Percentiles rank a stretch among this genome's conserved stretches.
These are phyloP conservation scores for Tiphia femorata DNA, from an alignment of 2,888 invertebrate species.

Conservation along the genomic window DNA sequence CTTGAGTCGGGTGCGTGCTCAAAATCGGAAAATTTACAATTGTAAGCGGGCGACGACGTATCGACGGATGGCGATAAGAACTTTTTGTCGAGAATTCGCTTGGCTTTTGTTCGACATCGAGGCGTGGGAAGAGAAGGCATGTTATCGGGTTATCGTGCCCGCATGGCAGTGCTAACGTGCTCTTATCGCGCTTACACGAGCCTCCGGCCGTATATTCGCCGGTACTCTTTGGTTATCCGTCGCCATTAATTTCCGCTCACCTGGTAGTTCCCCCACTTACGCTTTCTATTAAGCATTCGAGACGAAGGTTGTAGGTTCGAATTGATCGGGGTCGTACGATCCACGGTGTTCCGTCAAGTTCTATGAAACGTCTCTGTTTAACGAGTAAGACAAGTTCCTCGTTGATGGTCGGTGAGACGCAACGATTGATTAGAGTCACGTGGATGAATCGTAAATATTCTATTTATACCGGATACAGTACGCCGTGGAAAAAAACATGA, in stretches of 20 bases:
- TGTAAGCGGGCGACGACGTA: neutral
- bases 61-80: conserved; percentile 3
- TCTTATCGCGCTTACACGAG: conserved; percentile 42
- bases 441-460: too few species aligned
- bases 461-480: too few species aligned
- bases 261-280: conserved; percentile 14
- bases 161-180: conserved; percentile 48
- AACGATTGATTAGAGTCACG: too few species aligned
- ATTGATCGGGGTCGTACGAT: neutral
- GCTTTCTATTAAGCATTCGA: conserved; percentile 12
- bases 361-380: too few species aligned
- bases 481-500: too few species aligned
- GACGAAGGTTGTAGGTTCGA: conserved; percentile 7
- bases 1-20: too few species aligned
- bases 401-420: too few species aligned
- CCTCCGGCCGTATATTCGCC: conserved; percentile 44
- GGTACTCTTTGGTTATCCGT: conserved; percentile 32
- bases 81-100: conserved; percentile 4
- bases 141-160: conserved; percentile 55
- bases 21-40: neutral
- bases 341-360: too few species aligned
- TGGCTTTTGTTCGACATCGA: conserved; percentile 24
- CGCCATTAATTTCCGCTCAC: conserved; percentile 36
- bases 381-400: too few species aligned
- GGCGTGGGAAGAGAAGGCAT: conserved; percentile 55